Evolutionary conservation across 2,113 vertebrate genomes (phyloP), one percentile per base, ranked within the genome.

Genomic region (Nannospalax galili): DNA sequence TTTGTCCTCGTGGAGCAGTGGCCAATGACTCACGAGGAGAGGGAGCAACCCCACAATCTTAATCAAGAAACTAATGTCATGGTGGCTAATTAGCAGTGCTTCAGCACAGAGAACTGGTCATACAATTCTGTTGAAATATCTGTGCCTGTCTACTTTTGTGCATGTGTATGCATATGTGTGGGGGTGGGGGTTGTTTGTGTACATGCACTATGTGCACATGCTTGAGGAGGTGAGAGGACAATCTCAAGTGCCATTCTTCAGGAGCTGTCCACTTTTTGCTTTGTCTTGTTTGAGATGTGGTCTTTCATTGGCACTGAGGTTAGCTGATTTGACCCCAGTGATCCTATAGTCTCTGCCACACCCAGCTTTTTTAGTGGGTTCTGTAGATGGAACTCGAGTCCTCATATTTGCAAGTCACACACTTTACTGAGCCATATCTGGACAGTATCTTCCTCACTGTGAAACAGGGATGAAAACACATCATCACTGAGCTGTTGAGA

Each of bases 21-120:
- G n/a, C n/a, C n/a, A n/a, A n/a, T n/a, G n/a, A n/a, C n/a, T n/a
- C n/a, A n/a, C n/a, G n/a, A n/a, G n/a, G n/a, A n/a, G n/a, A n/a
- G n/a, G n/a, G n/a, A n/a, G n/a, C n/a, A n/a, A n/a, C n/a, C n/a
- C n/a, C n/a, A n/a, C n/a, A n/a, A n/a, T n/a, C n/a, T 52, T 52
- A 52, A 52, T 52, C 48, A 52, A 26, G 56, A 91, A 56, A 56
- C 32, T 24, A 69, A 45, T 22, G 11, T 45, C 48, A 19, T 32
- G 30, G 20, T 73, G 62, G 2, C 72, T 88, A 75, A 2, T 79
- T 93, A 32, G 16, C 72, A 40, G 42, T 22, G 42, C 85, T 65
- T 40, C 90, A 40, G 17, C 97, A 56, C 72, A 75, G 72, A 42
- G 58, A 95, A 90, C 86, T 48, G 30, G 14, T 60, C 42, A 16